Base-by-base conservation (phyloP, 1,140 invertebrate species). In the Panagrolaimus sp. region DNA sequence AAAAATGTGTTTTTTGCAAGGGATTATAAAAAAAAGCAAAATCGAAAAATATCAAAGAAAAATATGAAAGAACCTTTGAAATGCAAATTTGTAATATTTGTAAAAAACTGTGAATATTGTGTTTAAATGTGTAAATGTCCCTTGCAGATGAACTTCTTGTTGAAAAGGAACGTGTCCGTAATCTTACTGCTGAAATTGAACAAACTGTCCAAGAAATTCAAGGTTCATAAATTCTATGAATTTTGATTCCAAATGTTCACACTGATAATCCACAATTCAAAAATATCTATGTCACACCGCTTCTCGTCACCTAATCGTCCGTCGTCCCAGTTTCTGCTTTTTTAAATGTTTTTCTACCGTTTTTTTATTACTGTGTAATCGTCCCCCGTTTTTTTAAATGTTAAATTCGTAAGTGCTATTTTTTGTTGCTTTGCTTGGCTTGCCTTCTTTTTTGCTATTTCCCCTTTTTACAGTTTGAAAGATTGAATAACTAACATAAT, bases 191-290 rank as follows among this genome's bases (percentile, higher is more conserved):
- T 85, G 96, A 98, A 86, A 96, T 98, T 91, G 95, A 99, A 86
- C 90, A 91, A 82, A 97, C 94, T 82, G 90, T 98, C 86, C 92
- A 96, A 88, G 93, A 97, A 87, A 94, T 97, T 87, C 93, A 96
- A 88, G 96, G 95, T 87, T 82, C 80, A 45, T 82, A 77, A 82
- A 45, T 64, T 38, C 31, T 38, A 4, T 38, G 31, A 38, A 38
- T 4, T 38, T 16, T 69, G 9, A 44, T 48, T 7, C 7, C 31
- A 38, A 2, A 38, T 38, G 31, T 38, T 38, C 31, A 38, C 31
- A 7, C n/a, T n/a, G n/a, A n/a, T n/a, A n/a, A n/a, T n/a, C n/a
- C n/a, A n/a, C n/a, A n/a, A n/a, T n/a, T n/a, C n/a, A n/a, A n/a
- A n/a, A n/a, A n/a, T n/a, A n/a, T n/a, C n/a, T n/a, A n/a, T n/a